Conservation (phyloP, 2,888 invertebrate species). For the Leucania comma region DNA sequence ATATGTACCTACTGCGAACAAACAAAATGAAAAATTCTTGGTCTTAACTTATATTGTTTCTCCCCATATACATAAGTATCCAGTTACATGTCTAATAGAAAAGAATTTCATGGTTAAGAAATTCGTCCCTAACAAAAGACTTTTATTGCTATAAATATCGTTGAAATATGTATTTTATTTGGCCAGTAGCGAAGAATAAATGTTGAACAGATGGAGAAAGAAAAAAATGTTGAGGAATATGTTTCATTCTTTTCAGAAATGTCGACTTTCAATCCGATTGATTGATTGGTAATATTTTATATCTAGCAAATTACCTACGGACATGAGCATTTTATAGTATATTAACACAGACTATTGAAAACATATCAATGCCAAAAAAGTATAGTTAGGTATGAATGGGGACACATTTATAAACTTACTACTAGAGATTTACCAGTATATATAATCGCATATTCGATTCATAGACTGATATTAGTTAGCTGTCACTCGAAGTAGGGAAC, state of each 20-base stretch:
- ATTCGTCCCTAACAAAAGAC: background rate
- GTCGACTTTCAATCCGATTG: background rate
- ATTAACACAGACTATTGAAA: no score
- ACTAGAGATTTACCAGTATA: constrained; percentile 30
- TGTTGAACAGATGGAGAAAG: background rate
- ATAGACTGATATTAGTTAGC: constrained; percentile 63
- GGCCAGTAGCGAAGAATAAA: background rate
- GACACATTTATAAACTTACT: constrained; percentile 17
- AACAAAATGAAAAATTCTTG: constrained; percentile 17
- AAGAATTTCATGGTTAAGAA: constrained; percentile 18
- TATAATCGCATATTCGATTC: constrained; percentile 56
- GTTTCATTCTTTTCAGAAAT: background rate
- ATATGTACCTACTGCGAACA: constrained; percentile 10
- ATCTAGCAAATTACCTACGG: background rate
- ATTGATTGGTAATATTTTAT: constrained; percentile 2
- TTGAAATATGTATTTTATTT: background rate
- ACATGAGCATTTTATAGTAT: background rate
- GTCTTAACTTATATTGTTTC: constrained; percentile 14
- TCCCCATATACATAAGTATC: background rate
- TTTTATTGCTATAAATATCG: constrained; percentile 10
- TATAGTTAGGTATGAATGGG: constrained; percentile 7
- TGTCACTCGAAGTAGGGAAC: constrained; percentile 59
- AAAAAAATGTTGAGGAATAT: no score
- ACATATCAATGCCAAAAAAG: background rate
- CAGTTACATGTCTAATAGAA: background rate